Evolutionary conservation across 2,113 vertebrate species (phyloP), one percentile per base, ranked within the genome.

Genomic region (Athene cunicularia): DNA sequence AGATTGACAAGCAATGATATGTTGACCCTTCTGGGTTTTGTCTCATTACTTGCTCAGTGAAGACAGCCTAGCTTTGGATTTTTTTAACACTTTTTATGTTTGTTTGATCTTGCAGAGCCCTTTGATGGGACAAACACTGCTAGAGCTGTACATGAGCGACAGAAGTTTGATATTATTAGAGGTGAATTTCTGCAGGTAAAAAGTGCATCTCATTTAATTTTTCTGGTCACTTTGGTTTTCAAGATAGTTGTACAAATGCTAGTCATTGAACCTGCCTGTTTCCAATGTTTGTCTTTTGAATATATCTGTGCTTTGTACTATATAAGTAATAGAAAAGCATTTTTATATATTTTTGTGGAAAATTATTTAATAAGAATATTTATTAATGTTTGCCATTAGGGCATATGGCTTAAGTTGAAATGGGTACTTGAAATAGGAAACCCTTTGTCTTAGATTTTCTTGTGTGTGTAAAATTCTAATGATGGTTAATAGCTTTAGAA

Each of bases 121-220:
- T 99, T 99, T 98, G 99, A 99, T 96, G 95, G 98, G 87, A 99
- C 99, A 88, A 99, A 99, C 89, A 99, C 99, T 33, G 99, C 99
- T 95, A 98, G 99, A 97, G 99, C 99, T 49, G 99, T 99, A 93
- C 98, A 99, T 85, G 99, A 99, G 96, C 99, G 98, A 94, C 93
- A 97, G 39, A 99, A 99, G 97, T 99, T 99, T 97, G 98, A 99
- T 55, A 84, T 96, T 73, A 99, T 99, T 76, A 99, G 95, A 98
- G 76, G 90, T 64, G 97, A 99, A 94, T 99, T 99, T 97, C 49
- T 89, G 55, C 98, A 99, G 99, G 99, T 99, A 99, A 96, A 80
- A 91, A 23, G 43, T 35, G 67, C 4, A 24, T 80, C 77, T 76
- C 32, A 7, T 76, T 35, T 56, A 80, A 35, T 60, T 70, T 85